A percentile compares a stretch with the other conserved stretches of the same genome.
Evolutionary conservation across 2,888 invertebrate species (phyloP).

Genomic region (Norana najaformis): DNA sequence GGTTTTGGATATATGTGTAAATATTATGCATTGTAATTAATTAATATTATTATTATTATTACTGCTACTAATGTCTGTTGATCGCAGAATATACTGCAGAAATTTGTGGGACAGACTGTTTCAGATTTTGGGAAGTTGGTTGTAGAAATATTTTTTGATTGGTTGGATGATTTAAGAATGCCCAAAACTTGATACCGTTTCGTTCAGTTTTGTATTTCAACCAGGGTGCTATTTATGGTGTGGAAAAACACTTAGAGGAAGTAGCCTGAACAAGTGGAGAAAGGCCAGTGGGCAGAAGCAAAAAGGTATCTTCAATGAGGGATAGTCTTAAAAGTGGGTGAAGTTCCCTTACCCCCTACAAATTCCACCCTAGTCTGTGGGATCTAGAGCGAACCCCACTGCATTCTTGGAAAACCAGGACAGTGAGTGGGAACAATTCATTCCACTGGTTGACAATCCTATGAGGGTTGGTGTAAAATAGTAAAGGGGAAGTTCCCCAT

Average conservation of each 20-base stretch:
- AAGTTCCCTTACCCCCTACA: background rate
- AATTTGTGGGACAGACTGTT: background rate
- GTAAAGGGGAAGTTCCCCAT: background rate
- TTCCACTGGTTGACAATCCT: background rate
- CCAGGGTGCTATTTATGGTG: background rate
- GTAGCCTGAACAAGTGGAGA: background rate
- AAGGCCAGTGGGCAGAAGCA: background rate
- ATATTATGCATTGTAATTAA: conserved; percentile 8
- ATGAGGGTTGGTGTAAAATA: background rate
- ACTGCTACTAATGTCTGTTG: background rate
- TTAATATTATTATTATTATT: background rate
- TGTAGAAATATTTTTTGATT: background rate
- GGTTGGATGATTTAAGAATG: background rate
- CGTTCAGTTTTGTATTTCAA: conserved; percentile 13
- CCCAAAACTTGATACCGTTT: background rate
- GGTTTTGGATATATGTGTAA: conserved; percentile 8
- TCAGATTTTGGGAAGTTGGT: background rate
- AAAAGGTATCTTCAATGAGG: no score
- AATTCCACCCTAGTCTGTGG: background rate
- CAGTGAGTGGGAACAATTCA: background rate
- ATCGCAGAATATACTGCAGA: background rate
- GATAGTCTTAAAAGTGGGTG: background rate
- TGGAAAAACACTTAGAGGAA: background rate
- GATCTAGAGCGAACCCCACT: background rate
- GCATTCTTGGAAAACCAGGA: background rate